A percentile compares a stretch with the other conserved stretches of the same genome.
These are phyloP conservation scores for Microtus oregoni DNA, from an alignment of 2,113 vertebrate genomes.

Conservation along the genomic window DNA sequence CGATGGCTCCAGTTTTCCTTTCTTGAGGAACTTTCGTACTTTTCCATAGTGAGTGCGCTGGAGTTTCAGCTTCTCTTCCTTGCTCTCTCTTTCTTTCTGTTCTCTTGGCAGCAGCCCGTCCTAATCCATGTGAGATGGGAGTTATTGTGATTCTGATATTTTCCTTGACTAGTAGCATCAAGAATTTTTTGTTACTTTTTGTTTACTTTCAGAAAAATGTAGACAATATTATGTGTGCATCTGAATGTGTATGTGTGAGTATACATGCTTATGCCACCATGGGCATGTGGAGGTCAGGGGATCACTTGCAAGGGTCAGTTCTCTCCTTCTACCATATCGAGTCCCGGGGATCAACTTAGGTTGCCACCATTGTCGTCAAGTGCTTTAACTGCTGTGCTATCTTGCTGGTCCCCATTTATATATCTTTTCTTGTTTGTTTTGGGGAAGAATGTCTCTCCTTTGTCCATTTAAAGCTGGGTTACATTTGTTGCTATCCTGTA, in stretches of 20 bases:
- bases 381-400: neutral
- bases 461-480: neutral
- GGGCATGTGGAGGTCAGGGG: neutral
- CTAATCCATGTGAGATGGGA: neutral
- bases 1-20: neutral
- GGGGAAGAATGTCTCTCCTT: constrained; percentile 2
- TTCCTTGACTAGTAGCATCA: neutral
- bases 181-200: neutral
- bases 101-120: neutral
- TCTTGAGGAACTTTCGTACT: neutral
- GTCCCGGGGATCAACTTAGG: neutral
- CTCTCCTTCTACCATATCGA: neutral
- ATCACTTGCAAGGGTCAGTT: neutral
- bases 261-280: neutral
- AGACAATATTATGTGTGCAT: neutral
- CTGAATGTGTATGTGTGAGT: neutral
- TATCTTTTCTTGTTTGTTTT: neutral
- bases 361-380: neutral
- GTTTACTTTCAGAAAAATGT: neutral
- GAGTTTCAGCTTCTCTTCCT: neutral
- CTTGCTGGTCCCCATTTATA: neutral
- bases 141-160: neutral
- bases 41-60: neutral
- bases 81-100: neutral
- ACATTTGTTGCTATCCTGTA: neutral